Conservation (phyloP, 2,888 invertebrate species). For the Cacoxenus indagator region DNA sequence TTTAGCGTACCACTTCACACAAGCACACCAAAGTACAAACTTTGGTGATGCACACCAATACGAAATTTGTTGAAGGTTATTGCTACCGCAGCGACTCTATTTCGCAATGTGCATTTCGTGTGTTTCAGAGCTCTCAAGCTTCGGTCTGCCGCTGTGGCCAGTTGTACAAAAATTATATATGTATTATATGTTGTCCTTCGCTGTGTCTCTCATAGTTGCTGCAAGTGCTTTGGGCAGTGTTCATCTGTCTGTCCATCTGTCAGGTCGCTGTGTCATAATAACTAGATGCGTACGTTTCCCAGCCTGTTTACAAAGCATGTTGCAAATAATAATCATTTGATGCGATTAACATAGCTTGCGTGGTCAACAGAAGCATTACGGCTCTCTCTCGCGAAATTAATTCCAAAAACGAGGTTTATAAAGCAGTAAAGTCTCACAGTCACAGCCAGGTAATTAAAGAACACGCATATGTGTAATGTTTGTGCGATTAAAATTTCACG, state of each 20-base stretch:
- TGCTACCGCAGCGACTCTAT: no score
- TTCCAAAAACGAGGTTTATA: not conserved
- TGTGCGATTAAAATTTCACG: no score
- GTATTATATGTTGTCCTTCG: not conserved
- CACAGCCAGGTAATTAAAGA: not conserved
- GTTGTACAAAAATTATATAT: not conserved
- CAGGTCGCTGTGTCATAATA: no score
- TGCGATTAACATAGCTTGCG: conserved; percentile 12
- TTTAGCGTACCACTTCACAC: no score
- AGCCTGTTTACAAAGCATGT: not conserved
- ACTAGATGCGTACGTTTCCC: not conserved
- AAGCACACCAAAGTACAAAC: no score
- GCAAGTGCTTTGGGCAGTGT: not conserved
- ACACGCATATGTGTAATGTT: not conserved
- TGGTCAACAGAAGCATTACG: not conserved
- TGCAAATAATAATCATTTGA: conserved; percentile 18
- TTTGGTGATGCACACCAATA: no score
- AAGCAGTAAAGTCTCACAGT: not conserved
- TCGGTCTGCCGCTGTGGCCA: not conserved
- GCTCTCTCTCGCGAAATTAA: not conserved
- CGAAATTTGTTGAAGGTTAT: no score
- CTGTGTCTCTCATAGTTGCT: not conserved
- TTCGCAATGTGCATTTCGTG: not conserved
- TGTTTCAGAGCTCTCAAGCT: not conserved
- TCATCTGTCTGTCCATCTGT: not conserved